Base-by-base conservation (phyloP, 1,140 invertebrate species). In the Drosophila azteca region DNA sequence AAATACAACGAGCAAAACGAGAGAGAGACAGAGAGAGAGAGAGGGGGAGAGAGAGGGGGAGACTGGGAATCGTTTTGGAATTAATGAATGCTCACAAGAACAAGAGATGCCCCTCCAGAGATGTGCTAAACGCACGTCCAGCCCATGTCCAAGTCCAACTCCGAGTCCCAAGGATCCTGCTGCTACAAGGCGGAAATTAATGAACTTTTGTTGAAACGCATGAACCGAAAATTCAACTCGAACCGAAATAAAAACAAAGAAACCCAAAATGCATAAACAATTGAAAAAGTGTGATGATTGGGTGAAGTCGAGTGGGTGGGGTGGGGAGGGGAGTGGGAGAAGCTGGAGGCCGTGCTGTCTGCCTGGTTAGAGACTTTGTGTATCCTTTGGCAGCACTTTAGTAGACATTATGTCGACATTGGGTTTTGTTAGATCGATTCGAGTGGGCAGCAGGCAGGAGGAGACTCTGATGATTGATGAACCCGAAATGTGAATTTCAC, bases 121-220 rank as follows among this genome's bases (percentile, higher is more conserved):
- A 87, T 76, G 83, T 88, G 83, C 83, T 83, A 88, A 88, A 88
- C 79, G 83, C 66, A 67, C 68, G 84, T 83, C 83, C 83, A 88
- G 84, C 83, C 83, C 78, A 58, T 11, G 31, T 5, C 11, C 39
- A 20, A 46, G 8, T 44, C 71, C 45, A n/a, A 6, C 1, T 41
- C 2, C 41, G 9, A 59, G 54, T 54, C 51, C 26, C 17, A 24
- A 24, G 24, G 13, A 15, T 51, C 11, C 35, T n/a, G n/a, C 4
- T 39, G 46, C 49, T 43, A 17, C 17, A 44, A 29, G 61, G 35
- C 55, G 55, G 67, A 88, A 89, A 88, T 88, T 88, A 88, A 88
- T 88, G 83, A 82, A 83, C 62, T 77, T 66, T 57, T 63, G 74
- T 67, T 76, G 44, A 57, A 31, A 31, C 29, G 29, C 29, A 31